phyloP scores from a whole-genome alignment of 2,888 invertebrate species.

The Drosophila prolongata region DNA sequence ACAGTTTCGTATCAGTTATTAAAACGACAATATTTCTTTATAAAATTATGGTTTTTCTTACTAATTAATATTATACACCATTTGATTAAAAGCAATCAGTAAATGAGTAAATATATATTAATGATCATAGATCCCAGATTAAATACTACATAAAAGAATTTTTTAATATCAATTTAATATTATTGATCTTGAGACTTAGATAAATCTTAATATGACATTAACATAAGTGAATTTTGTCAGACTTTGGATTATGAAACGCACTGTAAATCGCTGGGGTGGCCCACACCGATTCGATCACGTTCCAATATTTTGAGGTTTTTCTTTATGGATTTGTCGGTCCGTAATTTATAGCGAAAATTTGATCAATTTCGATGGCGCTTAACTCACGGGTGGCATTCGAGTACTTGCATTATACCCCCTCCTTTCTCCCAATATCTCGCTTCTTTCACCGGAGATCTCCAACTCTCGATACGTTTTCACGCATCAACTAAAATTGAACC shows the following conservation, averaged over 20 bases:
- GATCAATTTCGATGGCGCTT: slow-evolving; percentile 57
- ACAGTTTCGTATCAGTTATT: too few relatives aligned
- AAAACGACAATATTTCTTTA: too few relatives aligned
- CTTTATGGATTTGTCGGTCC: slow-evolving; percentile 51
- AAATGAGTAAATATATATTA: too few relatives aligned
- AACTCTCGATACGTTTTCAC: slow-evolving; percentile 55
- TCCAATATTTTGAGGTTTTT: slow-evolving; percentile 77
- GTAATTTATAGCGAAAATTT: slow-evolving; percentile 75
- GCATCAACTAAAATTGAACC: slow-evolving; percentile 61
- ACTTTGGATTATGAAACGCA: neutral
- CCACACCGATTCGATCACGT: slow-evolving; percentile 74
- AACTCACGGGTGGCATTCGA: slow-evolving; percentile 62
- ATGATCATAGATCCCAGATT: too few relatives aligned
- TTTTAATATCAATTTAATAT: too few relatives aligned
- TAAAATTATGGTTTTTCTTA: too few relatives aligned
- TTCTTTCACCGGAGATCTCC: neutral
- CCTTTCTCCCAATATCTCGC: neutral
- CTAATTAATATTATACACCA: too few relatives aligned
- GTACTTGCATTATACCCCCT: slow-evolving; percentile 26
- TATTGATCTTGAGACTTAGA: too few relatives aligned
- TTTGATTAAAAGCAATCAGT: too few relatives aligned
- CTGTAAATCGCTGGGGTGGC: slow-evolving; percentile 26
- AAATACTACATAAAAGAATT: too few relatives aligned
- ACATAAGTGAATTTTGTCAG: too few relatives aligned
- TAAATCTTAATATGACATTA: too few relatives aligned